Evolutionary conservation across 2,113 vertebrate genomes (phyloP).

Genomic region (Albula goreensis): DNA sequence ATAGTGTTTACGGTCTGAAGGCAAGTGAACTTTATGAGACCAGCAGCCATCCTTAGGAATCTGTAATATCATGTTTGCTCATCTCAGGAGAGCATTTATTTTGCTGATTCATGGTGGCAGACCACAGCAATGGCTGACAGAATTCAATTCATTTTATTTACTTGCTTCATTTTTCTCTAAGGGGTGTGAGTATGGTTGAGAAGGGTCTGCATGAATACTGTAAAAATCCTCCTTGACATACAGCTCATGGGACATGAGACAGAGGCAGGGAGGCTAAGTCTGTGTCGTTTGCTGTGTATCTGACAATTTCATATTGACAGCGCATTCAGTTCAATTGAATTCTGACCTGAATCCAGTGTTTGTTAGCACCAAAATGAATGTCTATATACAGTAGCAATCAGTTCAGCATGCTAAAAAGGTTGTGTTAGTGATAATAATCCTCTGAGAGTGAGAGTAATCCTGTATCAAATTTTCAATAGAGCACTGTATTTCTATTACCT

Average conservation of each 20-base stretch:
- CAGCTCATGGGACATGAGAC: conserved; percentile 60
- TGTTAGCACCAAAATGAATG: background rate
- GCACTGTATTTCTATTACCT: background rate
- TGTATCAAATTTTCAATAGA: background rate
- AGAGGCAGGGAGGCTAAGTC: conserved; percentile 20
- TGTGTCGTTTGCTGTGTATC: background rate
- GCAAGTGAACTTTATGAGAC: conserved; percentile 67
- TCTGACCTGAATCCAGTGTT: background rate
- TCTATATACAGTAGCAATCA: background rate
- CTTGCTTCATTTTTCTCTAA: conserved; percentile 63
- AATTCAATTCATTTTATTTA: conserved; percentile 74
- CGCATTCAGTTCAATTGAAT: background rate
- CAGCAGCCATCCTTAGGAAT: conserved; percentile 44
- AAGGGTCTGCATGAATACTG: conserved; percentile 55
- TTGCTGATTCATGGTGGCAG: conserved; percentile 70
- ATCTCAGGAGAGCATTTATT: conserved; percentile 72
- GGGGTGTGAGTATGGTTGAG: conserved; percentile 44
- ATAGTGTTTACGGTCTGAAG: conserved; percentile 59
- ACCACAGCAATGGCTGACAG: conserved; percentile 61
- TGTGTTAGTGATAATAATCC: background rate
- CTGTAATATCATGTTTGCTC: conserved; percentile 74
- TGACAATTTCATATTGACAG: conserved; percentile 9
- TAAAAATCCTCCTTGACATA: conserved; percentile 26
- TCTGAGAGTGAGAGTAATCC: too few relatives aligned
- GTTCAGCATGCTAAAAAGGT: background rate